phyloP scores from a whole-genome alignment of 2,797 vertebrate genomes.

The Enteromius afrohamiltoni region DNA sequence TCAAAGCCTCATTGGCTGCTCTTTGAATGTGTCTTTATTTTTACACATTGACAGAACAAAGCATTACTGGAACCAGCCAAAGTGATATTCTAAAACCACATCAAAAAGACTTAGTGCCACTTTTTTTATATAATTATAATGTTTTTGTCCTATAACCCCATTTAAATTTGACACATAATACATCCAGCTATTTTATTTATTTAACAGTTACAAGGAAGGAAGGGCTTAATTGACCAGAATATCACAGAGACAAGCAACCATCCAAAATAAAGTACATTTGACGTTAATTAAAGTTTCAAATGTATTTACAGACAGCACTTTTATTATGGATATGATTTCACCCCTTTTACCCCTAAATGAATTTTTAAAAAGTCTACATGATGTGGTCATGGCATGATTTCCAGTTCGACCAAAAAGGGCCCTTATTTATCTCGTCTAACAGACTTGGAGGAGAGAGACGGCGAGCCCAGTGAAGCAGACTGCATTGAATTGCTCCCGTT shows the following conservation, averaged over 20 bases:
- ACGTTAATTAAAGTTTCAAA: background rate
- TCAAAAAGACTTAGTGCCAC: constrained; percentile 35
- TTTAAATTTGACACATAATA: background rate
- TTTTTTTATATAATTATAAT: too few relatives aligned
- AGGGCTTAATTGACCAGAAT: background rate
- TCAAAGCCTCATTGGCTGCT: constrained; percentile 55
- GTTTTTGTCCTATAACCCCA: background rate
- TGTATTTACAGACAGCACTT: background rate
- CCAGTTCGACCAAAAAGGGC: constrained; percentile 4
- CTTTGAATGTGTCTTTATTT: constrained; percentile 59
- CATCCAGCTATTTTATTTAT: background rate
- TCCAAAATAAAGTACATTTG: background rate
- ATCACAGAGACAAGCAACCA: background rate
- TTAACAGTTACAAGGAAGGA: background rate
- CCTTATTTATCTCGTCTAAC: constrained; percentile 15
- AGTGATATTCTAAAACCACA: constrained; percentile 51
- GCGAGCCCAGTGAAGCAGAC: constrained; percentile 34
- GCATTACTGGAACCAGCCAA: constrained; percentile 47
- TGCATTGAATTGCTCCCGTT: constrained; percentile 30
- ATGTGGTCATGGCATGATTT: constrained; percentile 25
- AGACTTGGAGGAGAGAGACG: constrained; percentile 17
- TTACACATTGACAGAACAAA: constrained; percentile 54
- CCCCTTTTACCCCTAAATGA: background rate
- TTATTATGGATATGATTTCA: background rate
- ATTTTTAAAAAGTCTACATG: background rate